Base-by-base conservation (phyloP, 2,113 vertebrate species). In the Rattus rattus region DNA sequence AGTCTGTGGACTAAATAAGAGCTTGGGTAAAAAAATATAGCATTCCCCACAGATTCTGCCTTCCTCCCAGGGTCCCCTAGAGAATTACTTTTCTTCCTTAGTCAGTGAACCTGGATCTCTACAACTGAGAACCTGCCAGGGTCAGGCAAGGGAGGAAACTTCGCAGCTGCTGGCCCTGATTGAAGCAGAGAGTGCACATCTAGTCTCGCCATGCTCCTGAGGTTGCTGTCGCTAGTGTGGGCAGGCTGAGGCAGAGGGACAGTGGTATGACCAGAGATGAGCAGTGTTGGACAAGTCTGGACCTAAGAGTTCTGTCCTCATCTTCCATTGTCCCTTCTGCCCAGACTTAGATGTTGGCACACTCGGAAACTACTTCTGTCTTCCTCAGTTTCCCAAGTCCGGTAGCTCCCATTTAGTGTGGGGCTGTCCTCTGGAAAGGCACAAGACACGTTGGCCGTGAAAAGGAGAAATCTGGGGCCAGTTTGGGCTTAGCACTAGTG, bases 81-180 rank as follows among this genome's bases (percentile, higher is more conserved):
- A 30, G 67, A 92, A 88, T 96, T 30, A 94, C 59, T 96, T 59
- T 91, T 96, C 88, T 2, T 61, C 87, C 59, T 84, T 43, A 47
- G 33, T 83, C 22, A 12, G 92, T 91, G 86, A 81, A 81, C 39
- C 67, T 95, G 72, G 88, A 92, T 96, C 83, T 89, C 81, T 83
- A 69, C 5, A 63, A 69, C 20, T 75, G 86, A 96, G 77, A 59
- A 10, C 59, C 80, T 5, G 5, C 49, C 28, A 90, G 54, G 52
- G 61, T 84, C 61, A 65, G 11, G 49, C 70, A 67, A 49, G 56
- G 59, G 33, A 80, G 43, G 49, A 76, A 73, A 70, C 85, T 7
- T 19, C 69, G 12, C 52, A 88, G 49, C 83, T 75, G 90, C 24
- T 36, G 63, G n/a, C 17, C 7, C n/a, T 73, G 43, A 30, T 56